phyloP scores from a whole-genome alignment of 2,888 invertebrate genomes.

The Stratiomys singularior region DNA sequence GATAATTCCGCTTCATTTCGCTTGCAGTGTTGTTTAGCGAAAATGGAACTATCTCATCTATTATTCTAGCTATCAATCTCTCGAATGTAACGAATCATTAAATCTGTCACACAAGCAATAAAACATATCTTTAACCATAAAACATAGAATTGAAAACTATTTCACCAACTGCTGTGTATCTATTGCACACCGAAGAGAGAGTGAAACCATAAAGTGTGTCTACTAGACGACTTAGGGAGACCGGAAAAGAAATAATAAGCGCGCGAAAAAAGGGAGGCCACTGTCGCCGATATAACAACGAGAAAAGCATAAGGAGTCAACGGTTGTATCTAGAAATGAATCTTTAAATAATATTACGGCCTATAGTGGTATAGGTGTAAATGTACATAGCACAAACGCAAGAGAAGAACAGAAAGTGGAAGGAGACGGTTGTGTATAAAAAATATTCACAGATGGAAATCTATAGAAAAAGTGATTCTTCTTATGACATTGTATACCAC shows the following conservation, averaged over 20 bases:
- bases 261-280: not conserved
- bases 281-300: not conserved
- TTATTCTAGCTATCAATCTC: no score
- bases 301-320: not conserved
- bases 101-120: no score
- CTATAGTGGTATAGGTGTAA: not conserved
- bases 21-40: no score
- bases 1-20: no score
- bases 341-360: not conserved
- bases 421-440: no score
- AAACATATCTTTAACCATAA: not conserved
- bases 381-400: not conserved
- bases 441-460: not conserved
- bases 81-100: no score
- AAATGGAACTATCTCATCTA: no score
- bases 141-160: not conserved
- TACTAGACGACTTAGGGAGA: not conserved
- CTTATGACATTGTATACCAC: not conserved
- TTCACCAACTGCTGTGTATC: not conserved
- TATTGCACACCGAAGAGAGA: not conserved
- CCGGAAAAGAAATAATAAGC: slow-evolving; percentile 2
- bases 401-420: not conserved
- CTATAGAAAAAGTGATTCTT: not conserved
- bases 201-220: slow-evolving; percentile 6
- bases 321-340: not conserved